A percentile compares a stretch with the other conserved stretches of the same genome.
These are phyloP conservation scores for Oncorhynchus masou DNA, from an alignment of 2,113 vertebrate genomes.

Conservation along the genomic window DNA sequence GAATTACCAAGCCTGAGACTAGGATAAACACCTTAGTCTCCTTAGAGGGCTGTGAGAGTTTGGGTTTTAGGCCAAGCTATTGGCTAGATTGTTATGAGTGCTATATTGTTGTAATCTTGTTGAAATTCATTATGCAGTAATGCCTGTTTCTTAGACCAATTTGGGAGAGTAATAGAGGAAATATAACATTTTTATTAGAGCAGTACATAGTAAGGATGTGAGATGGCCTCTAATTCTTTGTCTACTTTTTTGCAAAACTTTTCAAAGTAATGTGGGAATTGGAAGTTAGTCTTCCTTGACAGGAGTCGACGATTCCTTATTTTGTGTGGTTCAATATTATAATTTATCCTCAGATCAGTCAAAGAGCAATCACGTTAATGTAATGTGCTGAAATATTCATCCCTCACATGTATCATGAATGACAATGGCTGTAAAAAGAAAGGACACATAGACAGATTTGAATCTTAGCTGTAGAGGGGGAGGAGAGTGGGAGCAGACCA, in stretches of 20 bases:
- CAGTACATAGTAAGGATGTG: neutral
- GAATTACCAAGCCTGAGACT: slow-evolving; percentile 32
- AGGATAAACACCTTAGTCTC: slow-evolving; percentile 21
- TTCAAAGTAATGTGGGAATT: neutral
- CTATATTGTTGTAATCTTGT: neutral
- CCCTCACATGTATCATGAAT: slow-evolving; percentile 24
- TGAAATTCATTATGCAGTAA: neutral
- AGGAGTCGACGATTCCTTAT: neutral
- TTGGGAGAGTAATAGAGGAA: neutral
- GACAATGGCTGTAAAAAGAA: slow-evolving; percentile 26
- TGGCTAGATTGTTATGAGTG: neutral
- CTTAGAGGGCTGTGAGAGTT: slow-evolving; percentile 2
- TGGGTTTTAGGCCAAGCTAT: neutral
- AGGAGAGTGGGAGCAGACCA: neutral
- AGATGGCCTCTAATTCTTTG: neutral
- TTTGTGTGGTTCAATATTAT: slow-evolving; percentile 11
- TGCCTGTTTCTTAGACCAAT: neutral
- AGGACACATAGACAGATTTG: neutral
- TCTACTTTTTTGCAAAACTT: neutral
- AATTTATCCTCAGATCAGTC: slow-evolving; percentile 6
- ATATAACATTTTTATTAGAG: neutral
- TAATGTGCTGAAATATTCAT: slow-evolving; percentile 29
- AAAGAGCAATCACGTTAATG: neutral
- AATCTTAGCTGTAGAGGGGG: neutral
- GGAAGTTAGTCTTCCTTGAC: neutral